Percentiles rank a stretch among this genome's conserved stretches.
These are phyloP conservation scores for Pristionchus maxplancki DNA, from an alignment of 2,888 invertebrate genomes.

Conservation along the genomic window DNA sequence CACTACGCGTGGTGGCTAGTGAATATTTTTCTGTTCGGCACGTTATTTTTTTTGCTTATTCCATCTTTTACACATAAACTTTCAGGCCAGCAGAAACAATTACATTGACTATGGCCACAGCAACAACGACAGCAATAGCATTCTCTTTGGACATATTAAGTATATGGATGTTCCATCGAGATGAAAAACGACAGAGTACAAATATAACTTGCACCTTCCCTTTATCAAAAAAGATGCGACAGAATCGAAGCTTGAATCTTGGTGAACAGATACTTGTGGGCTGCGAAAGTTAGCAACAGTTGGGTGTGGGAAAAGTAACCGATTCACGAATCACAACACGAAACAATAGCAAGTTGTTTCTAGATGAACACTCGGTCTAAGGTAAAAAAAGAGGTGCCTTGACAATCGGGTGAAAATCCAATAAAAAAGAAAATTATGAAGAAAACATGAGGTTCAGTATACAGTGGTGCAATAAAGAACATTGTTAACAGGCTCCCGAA, in stretches of 20 bases:
- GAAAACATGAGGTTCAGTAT: slow-evolving; percentile 35
- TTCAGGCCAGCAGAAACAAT: too few relatives aligned
- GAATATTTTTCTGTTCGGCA: neutral
- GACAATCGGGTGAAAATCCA: neutral
- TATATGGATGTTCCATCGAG: too few relatives aligned
- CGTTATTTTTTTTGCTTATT: too few relatives aligned
- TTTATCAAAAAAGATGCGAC: neutral
- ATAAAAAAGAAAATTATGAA: neutral
- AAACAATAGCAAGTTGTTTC: slow-evolving; percentile 35
- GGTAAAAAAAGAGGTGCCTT: neutral
- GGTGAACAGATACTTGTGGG: neutral
- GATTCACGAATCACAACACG: slow-evolving; percentile 37
- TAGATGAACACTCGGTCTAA: slow-evolving; percentile 30
- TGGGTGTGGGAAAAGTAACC: neutral
- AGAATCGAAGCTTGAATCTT: slow-evolving; percentile 37
- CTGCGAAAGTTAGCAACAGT: neutral
- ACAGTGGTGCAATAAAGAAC: neutral
- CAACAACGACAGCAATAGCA: too few relatives aligned
- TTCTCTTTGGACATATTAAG: too few relatives aligned
- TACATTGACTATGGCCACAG: too few relatives aligned
- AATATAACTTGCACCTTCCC: neutral
- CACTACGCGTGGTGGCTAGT: too few relatives aligned
- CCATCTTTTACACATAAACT: neutral
- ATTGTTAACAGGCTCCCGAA: slow-evolving; percentile 37
- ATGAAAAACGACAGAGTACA: neutral